Percentiles rank a stretch among this genome's conserved stretches.
Evolutionary conservation across 2,888 invertebrate genomes (phyloP).

Genomic region (Lysandra coridon): DNA sequence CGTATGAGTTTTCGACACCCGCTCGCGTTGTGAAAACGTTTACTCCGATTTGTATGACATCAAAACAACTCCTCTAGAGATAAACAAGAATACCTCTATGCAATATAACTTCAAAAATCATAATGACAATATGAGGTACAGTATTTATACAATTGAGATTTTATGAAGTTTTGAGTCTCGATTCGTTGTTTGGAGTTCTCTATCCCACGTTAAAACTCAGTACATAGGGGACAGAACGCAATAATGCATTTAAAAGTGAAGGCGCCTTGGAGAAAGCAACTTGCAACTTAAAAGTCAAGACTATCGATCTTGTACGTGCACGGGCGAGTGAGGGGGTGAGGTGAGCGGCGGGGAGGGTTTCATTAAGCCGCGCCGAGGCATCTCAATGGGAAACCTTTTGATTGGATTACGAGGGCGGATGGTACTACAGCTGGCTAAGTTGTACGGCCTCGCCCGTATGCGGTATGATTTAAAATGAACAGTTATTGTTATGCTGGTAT

Average conservation of each 20-base stretch:
- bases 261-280: slow-evolving; percentile 1
- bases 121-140: too few species aligned
- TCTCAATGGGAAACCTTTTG: slow-evolving; percentile 76
- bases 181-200: too few species aligned
- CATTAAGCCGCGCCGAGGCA: slow-evolving; percentile 42
- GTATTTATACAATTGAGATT: too few species aligned
- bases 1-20: too few species aligned
- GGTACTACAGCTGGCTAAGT: slow-evolving; percentile 60
- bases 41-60: too few species aligned
- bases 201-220: too few species aligned
- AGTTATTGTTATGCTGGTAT: background rate
- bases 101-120: too few species aligned
- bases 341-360: slow-evolving; percentile 34
- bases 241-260: background rate
- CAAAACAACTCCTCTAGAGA: too few species aligned
- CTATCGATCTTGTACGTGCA: slow-evolving; percentile 43
- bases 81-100: too few species aligned
- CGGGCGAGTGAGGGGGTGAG: background rate
- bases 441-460: slow-evolving; percentile 67
- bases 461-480: slow-evolving; percentile 56
- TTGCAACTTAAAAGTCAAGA: slow-evolving; percentile 19
- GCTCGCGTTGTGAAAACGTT: too few species aligned
- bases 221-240: too few species aligned
- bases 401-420: slow-evolving; percentile 64
- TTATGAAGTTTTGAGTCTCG: too few species aligned